Percentiles rank a stretch among this genome's conserved stretches.
These are phyloP conservation scores for Drosophila gaucha DNA, from an alignment of 2,888 invertebrate genomes.

Conservation along the genomic window DNA sequence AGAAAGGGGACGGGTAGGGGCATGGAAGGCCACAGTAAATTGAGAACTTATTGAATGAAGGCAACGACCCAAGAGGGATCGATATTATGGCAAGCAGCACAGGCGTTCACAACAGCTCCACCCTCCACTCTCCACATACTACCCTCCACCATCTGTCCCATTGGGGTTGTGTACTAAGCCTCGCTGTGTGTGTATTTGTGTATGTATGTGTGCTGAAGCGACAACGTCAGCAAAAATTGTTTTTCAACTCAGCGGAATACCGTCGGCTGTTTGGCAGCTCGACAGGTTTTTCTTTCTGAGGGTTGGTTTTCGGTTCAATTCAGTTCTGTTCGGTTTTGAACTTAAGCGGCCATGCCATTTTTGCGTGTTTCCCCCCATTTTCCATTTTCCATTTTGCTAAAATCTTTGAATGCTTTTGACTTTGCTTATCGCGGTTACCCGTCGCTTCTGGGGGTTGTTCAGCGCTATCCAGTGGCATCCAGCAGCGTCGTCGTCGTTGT, in stretches of 20 bases:
- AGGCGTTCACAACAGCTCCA: slow-evolving; percentile 23
- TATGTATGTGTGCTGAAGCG: slow-evolving; percentile 27
- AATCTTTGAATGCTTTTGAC: slow-evolving; percentile 76
- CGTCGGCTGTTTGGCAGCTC: slow-evolving; percentile 43
- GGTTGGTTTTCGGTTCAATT: slow-evolving; percentile 33
- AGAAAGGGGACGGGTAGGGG: slow-evolving; percentile 1
- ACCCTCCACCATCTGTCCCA: neutral
- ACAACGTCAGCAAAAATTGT: slow-evolving; percentile 77
- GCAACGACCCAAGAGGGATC: slow-evolving; percentile 80
- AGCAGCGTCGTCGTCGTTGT: slow-evolving; percentile 30
- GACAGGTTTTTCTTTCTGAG: slow-evolving; percentile 36
- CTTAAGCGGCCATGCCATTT: slow-evolving; percentile 41
- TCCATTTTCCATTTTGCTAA: slow-evolving; percentile 40
- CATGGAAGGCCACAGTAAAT: slow-evolving; percentile 51
- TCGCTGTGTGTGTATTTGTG: slow-evolving; percentile 12
- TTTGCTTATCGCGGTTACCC: slow-evolving; percentile 72
- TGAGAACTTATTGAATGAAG: slow-evolving; percentile 78
- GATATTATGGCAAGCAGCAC: slow-evolving; percentile 69
- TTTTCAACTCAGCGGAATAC: slow-evolving; percentile 53
- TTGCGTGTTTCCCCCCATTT: slow-evolving; percentile 39
- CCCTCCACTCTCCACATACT: neutral
- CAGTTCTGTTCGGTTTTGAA: neutral
- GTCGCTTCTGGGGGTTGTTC: slow-evolving; percentile 62
- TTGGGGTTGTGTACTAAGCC: slow-evolving; percentile 38
- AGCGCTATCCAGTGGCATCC: slow-evolving; percentile 28